A percentile compares a stretch with the other conserved stretches of the same genome.
phyloP scores from a whole-genome alignment of 2,797 vertebrate species.

The Epinephelus awoara region DNA sequence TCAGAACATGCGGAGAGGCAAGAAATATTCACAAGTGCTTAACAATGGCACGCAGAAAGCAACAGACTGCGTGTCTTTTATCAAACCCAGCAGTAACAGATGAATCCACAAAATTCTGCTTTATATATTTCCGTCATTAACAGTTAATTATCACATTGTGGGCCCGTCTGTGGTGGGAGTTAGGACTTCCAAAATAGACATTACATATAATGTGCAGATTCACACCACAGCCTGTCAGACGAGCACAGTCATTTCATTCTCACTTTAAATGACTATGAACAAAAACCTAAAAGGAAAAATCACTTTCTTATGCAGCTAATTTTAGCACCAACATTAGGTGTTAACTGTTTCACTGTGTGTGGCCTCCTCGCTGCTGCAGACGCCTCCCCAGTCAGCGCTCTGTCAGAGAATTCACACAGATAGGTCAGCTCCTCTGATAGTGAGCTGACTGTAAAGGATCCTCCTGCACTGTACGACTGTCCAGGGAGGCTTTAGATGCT shows the following conservation, averaged over 20 bases:
- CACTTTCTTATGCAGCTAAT: conserved; percentile 7
- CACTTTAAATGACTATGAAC: conserved; percentile 4
- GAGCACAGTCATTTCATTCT: conserved; percentile 10
- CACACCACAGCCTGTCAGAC: conserved; percentile 19
- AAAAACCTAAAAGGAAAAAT: not conserved
- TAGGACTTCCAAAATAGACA: conserved; percentile 30
- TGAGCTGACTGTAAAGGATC: conserved; percentile 82
- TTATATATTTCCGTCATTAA: not conserved
- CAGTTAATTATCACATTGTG: conserved; percentile 40
- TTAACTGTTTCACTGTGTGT: conserved; percentile 9
- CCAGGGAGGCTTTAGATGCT: conserved; percentile 39
- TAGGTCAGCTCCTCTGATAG: conserved; percentile 82
- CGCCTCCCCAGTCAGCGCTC: not conserved
- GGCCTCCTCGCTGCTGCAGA: conserved; percentile 7
- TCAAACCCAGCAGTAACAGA: not conserved
- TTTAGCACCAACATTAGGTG: not conserved
- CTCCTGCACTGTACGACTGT: conserved; percentile 81
- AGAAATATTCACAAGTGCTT: not conserved
- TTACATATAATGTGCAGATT: conserved; percentile 10
- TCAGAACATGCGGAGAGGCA: not conserved
- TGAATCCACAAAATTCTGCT: conserved; percentile 1
- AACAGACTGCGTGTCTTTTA: not conserved
- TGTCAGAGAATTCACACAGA: conserved; percentile 48
- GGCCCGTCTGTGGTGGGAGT: not conserved
- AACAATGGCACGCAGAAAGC: not conserved